A percentile compares a stretch with the other conserved stretches of the same genome.
phyloP scores from a whole-genome alignment of 2,113 vertebrate species.

The Bos taurus region ARS-UCD2.0 NC_037335.1:96344501-96345000 shows the following conservation, averaged over 20 bases:
- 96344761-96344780: neutral
- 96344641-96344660: neutral
- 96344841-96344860: neutral
- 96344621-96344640: slow-evolving; percentile 42
- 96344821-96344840: neutral
- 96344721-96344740: neutral
- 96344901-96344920: neutral
- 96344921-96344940: neutral
- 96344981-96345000: neutral
- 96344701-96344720: neutral
- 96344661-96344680: neutral
- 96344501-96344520: slow-evolving; percentile 71
- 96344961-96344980: neutral
- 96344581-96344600: slow-evolving; percentile 8
- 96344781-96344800: neutral
- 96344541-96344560: slow-evolving; percentile 75
- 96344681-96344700: neutral
- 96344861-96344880: neutral
- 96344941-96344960: neutral
- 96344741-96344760: neutral
- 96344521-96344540: slow-evolving; percentile 62
- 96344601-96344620: slow-evolving; percentile 45
- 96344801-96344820: neutral
- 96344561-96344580: slow-evolving; percentile 13
- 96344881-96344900: neutral